Evolutionary conservation across 2,797 vertebrate species (phyloP), one percentile per base, ranked within the genome.

Genomic region (Scyliorhinus canicula): DNA sequence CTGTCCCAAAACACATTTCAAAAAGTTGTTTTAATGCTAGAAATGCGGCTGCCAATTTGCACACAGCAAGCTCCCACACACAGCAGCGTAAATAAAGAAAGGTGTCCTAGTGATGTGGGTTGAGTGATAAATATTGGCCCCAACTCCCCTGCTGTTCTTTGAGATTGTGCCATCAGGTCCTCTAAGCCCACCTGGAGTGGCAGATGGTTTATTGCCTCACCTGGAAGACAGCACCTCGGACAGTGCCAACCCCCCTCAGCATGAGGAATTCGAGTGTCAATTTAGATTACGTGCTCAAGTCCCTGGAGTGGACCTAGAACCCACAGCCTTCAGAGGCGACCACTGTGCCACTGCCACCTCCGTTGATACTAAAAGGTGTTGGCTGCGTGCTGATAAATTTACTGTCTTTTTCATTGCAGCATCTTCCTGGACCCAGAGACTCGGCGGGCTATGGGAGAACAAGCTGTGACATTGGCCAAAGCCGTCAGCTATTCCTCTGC

Each of bases 401-500:
- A 19, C 55, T 65, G n/a, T 94, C 50, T 93, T 6, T 52, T 94
- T 40, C 40, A 44, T 52, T 95, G 57, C 95, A 99, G 99, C 96
- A 98, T 98, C 55, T 99, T 99, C 96, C 97, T 99, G 95, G 99
- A 99, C 95, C 96, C 98, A 0, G 96, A 95, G 95, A 99, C 98
- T 0, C 97, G 99, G 93, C 97, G 96, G 96, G 97, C 98, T 0
- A 99, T 99, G 99, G 99, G 99, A 71, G 99, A 99, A 95, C 99
- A 99, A 97, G 99, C 99, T 0, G 98, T 99, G 71, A 97, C 98
- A 96, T 98, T 99, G 96, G 99, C 99, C 95, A 98, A 97, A 97
- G 98, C 99, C 0, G 99, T 99, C 9, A 97, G 98, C 95, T 99
- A 99, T 96, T 99, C 98, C 4, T 99, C 99, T 95, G 99, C 99